A percentile compares a stretch with the other conserved stretches of the same genome.
Evolutionary conservation across 2,888 invertebrate species (phyloP).

Genomic region (Agriopis aurantiaria): DNA sequence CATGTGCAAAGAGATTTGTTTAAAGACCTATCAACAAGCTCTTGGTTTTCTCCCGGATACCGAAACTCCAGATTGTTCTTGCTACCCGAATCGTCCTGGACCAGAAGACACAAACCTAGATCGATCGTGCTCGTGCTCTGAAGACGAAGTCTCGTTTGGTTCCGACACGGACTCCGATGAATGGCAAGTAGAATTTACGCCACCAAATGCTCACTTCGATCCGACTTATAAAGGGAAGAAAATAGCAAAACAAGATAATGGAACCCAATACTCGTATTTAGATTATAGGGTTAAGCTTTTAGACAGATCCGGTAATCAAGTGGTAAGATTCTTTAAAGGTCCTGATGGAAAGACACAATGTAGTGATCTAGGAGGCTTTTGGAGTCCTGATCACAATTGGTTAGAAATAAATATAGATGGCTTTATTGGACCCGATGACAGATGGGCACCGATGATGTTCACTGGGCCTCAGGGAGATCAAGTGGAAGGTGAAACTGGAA

Average conservation of each 20-base stretch:
- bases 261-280: conserved; percentile 72
- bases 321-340: conserved; percentile 76
- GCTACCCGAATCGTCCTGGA: conserved; percentile 68
- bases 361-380: conserved; percentile 81
- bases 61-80: conserved; percentile 72
- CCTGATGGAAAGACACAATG: conserved; percentile 78
- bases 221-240: conserved; percentile 69
- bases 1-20: conserved; percentile 78
- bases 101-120: conserved; percentile 62
- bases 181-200: conserved; percentile 82
- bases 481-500: conserved; percentile 70
- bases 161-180: conserved; percentile 79
- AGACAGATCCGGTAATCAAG: conserved; percentile 72
- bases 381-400: conserved; percentile 74
- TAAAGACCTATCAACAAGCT: conserved; percentile 80
- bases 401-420: conserved; percentile 77
- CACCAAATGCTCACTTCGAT: conserved; percentile 73
- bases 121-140: conserved; percentile 77
- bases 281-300: conserved; percentile 76
- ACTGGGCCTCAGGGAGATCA: conserved; percentile 71
- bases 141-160: conserved; percentile 60
- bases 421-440: conserved; percentile 71
- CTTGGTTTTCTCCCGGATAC: conserved; percentile 71
- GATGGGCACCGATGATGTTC: conserved; percentile 74
- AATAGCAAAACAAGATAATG: conserved; percentile 57